Evolutionary conservation across 1,140 invertebrate species (phyloP).

Genomic region (Microplitis demolitor): DNA sequence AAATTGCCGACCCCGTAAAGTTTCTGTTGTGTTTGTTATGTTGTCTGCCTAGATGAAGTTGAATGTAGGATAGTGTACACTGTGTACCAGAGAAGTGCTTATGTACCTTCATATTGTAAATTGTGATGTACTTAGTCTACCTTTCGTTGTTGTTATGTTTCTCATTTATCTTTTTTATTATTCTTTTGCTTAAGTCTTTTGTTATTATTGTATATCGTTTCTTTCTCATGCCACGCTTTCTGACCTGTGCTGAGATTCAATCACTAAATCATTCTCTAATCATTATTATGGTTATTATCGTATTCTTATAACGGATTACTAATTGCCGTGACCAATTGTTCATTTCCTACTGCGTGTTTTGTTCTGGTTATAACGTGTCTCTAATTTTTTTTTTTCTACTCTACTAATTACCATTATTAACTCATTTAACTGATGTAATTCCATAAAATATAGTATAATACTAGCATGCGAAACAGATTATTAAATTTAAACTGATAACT

Average conservation of each 20-base stretch:
- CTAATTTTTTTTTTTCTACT: background rate
- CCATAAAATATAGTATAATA: too few relatives aligned
- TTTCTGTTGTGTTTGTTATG: background rate
- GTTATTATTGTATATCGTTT: background rate
- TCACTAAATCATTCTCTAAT: background rate
- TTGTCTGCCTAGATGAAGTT: too few relatives aligned
- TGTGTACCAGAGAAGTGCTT: background rate
- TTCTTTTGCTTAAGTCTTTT: background rate
- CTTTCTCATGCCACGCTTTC: background rate
- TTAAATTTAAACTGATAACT: too few relatives aligned
- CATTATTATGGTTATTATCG: background rate
- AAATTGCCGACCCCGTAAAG: conserved; percentile 17
- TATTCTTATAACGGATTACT: conserved; percentile 27
- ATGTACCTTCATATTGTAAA: background rate
- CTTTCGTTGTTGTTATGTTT: background rate
- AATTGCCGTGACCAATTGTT: conserved; percentile 35
- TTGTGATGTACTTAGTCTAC: too few relatives aligned
- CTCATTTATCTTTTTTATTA: background rate
- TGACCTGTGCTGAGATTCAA: background rate
- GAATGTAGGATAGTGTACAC: background rate
- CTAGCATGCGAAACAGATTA: too few relatives aligned
- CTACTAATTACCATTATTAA: background rate
- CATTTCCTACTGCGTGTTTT: conserved; percentile 28
- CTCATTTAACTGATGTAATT: too few relatives aligned
- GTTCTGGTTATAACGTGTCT: conserved; percentile 18